Base-by-base conservation (phyloP, 2,113 vertebrate species). In the Engraulis encrasicolus region DNA sequence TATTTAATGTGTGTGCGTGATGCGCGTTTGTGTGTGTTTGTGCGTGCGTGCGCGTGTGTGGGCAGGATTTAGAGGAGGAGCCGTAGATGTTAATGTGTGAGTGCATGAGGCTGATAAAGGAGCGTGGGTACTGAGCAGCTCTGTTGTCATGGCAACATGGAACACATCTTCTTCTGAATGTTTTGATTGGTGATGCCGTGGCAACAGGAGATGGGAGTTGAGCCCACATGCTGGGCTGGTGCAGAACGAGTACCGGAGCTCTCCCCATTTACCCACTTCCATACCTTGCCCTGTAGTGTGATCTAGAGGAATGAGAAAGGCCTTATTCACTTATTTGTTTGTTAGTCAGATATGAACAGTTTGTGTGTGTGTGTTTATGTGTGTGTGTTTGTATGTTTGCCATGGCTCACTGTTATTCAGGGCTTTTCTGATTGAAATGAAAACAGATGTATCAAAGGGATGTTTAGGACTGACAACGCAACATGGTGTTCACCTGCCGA, bases 71-170 rank as follows among this genome's bases (percentile, higher is more conserved):
- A 12, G 66, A 74, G 34, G 17, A 45, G 40, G 12, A 74, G 11
- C 66, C 14, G 27, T 74, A 74, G 66, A 74, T 74, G 27, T 34
- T 34, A 27, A 36, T 34, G 27, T 34, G 66, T 6, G 66, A 74
- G 17, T 34, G 31, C 66, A 74, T 74, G 27, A 74, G 66, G 31
- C 27, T 74, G 66, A 74, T 34, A 14, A 5, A 27, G 27, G 14
- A 12, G 66, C 2, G 66, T 74, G 11, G 27, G 66, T 34, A 17
- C 14, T 9, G 9, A 34, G 66, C 66, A 74, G 66, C 66, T 17
- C 66, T 74, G 66, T 74, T 74, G 66, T 34, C 66, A 74, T 74
- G 66, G 66, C 66, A 74, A 74, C 66, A 74, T 34, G 66, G 31
- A 15, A 34, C 27, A 6, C 0, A 5, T 34, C 31, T 66, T 58